These are phyloP conservation scores for Gymnarchus niloticus DNA, from an alignment of 2,113 vertebrate genomes.

Conservation along the genomic window DNA sequence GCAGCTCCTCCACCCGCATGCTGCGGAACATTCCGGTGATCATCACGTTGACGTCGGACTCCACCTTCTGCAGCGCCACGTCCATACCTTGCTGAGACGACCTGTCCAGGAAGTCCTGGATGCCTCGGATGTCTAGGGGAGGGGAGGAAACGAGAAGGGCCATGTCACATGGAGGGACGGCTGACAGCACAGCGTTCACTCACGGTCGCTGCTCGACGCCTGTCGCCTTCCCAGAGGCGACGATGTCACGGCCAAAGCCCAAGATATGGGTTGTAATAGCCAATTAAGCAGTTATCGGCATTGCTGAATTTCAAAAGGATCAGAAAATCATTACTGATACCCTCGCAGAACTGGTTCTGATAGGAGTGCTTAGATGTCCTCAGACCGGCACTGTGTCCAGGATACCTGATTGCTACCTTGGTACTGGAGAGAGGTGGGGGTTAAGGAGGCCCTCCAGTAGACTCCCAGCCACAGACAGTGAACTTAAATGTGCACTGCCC, in stretches of 20 bases:
- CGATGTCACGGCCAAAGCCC: no score
- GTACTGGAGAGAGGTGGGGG: no score
- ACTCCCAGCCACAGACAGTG: no score
- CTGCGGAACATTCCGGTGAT: constrained; percentile 92
- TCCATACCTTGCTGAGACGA: constrained; percentile 98
- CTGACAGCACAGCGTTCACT: no score
- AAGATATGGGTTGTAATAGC: no score
- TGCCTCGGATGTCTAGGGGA: constrained; percentile 86
- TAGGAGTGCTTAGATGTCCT: not conserved
- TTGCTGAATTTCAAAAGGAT: not conserved
- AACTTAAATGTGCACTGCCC: not conserved
- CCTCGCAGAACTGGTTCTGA: not conserved
- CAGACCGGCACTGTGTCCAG: not conserved
- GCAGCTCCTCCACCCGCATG: constrained; percentile 91
- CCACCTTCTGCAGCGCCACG: constrained; percentile 96
- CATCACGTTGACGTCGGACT: constrained; percentile 98
- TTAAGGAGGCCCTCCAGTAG: not conserved
- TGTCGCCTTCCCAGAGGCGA: no score
- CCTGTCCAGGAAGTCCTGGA: constrained; percentile 94
- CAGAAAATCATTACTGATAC: not conserved
- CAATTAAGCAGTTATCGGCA: not conserved
- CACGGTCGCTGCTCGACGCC: no score
- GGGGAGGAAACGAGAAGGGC: not conserved
- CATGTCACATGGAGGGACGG: not conserved
- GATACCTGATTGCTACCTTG: no score